A percentile compares a stretch with the other conserved stretches of the same genome.
These are phyloP conservation scores for Cromileptes altivelis DNA, from an alignment of 2,113 vertebrate species.

Conservation along the genomic window DNA sequence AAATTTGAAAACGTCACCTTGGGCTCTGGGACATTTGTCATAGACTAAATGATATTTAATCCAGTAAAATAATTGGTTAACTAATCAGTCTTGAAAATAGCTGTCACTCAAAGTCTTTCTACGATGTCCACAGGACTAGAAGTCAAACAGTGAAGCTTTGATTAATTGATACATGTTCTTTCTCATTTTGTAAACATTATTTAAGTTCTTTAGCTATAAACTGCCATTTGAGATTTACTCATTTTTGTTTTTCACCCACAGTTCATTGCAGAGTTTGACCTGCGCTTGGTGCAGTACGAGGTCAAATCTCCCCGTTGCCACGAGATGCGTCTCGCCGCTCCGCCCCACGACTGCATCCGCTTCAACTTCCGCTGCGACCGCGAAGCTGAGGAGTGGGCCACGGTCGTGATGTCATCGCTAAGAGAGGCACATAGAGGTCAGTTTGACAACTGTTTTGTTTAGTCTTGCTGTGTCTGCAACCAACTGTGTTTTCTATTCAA, in stretches of 20 bases:
- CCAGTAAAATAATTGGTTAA: background rate
- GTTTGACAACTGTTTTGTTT: background rate
- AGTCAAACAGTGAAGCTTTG: background rate
- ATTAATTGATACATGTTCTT: no score
- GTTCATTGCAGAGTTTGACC: conserved; percentile 87
- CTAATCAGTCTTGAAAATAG: background rate
- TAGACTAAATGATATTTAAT: background rate
- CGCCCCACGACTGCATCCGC: conserved; percentile 80
- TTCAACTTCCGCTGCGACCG: conserved; percentile 88
- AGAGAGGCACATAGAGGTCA: conserved; percentile 88
- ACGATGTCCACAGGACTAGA: background rate
- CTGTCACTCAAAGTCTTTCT: background rate
- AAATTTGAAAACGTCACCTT: background rate
- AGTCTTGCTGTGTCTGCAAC: background rate
- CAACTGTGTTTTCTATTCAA: background rate
- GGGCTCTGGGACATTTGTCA: no score
- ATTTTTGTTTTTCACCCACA: conserved; percentile 47
- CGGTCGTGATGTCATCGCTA: conserved; percentile 88
- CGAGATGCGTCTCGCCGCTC: conserved; percentile 80
- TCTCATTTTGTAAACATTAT: background rate
- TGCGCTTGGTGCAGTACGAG: conserved; percentile 85
- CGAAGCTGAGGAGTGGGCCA: conserved; percentile 91
- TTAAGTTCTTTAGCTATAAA: background rate
- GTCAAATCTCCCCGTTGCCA: conserved; percentile 84
- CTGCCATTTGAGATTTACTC: background rate